These are phyloP conservation scores for cattle (Bos taurus) DNA, from an alignment of 2,113 vertebrate genomes.

Conservation along the genomic window DNA sequence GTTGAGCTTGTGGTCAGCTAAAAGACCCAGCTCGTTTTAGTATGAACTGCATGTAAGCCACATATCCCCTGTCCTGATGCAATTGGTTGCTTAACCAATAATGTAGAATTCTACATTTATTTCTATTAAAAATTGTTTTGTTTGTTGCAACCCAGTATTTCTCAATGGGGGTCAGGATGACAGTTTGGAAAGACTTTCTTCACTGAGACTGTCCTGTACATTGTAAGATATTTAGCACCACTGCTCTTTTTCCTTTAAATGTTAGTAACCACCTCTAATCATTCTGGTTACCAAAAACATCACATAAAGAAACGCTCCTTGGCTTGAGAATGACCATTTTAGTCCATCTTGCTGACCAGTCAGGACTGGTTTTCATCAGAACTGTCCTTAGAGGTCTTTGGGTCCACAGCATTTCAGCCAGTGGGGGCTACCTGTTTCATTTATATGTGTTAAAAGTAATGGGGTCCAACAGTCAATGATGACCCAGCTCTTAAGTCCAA, in stretches of 20 bases:
- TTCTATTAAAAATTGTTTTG: conserved; percentile 1
- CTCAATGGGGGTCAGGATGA: neutral
- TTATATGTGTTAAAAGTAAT: neutral
- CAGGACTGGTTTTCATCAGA: neutral
- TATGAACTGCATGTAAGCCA: neutral
- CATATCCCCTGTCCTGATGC: neutral
- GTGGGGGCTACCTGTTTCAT: neutral
- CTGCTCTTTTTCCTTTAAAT: neutral
- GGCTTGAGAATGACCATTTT: neutral
- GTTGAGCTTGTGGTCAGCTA: neutral
- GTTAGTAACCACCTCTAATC: neutral
- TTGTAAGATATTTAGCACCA: neutral
- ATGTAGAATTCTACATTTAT: neutral
- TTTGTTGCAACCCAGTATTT: neutral
- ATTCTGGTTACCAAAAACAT: neutral
- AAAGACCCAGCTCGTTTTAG: neutral
- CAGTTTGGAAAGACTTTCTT: neutral
- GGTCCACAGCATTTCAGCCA: neutral
- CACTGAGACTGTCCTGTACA: neutral
- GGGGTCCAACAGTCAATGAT: neutral
- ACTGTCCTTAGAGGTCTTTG: neutral
- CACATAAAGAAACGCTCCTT: neutral
- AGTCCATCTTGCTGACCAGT: neutral
- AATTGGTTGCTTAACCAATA: neutral
- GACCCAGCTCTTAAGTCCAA: neutral